These are phyloP conservation scores for Stercorarius parasiticus DNA, from an alignment of 2,113 vertebrate species.

Conservation along the genomic window DNA sequence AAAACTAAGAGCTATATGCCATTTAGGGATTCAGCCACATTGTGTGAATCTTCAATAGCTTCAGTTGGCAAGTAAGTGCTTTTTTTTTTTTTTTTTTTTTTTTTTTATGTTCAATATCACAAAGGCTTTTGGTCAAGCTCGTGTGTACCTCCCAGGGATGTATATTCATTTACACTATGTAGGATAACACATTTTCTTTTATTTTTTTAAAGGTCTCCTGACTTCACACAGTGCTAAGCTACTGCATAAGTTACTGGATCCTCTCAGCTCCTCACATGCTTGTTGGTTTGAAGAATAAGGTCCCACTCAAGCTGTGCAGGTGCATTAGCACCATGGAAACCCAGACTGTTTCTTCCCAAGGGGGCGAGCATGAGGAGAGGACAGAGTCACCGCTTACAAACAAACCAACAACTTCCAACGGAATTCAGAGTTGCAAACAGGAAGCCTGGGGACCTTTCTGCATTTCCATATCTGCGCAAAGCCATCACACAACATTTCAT, in stretches of 20 bases:
- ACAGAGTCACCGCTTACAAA: not conserved
- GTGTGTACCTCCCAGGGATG: not conserved
- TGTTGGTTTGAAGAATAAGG: not conserved
- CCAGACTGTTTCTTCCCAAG: not conserved
- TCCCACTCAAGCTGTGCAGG: not conserved
- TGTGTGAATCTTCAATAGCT: not conserved
- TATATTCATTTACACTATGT: not conserved
- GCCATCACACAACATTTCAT: not conserved
- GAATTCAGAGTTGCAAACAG: not conserved
- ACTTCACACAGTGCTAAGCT: not conserved
- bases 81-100: not conserved
- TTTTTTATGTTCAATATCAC: not conserved
- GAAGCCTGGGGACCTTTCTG: not conserved
- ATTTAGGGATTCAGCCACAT: not conserved
- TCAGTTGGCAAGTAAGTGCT: not conserved
- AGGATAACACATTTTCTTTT: not conserved
- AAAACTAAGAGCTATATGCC: not conserved
- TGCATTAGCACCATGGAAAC: not conserved
- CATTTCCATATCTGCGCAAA: not conserved
- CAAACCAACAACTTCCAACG: not conserved
- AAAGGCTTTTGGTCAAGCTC: not conserved
- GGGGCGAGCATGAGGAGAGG: accelerated
- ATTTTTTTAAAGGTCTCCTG: not conserved
- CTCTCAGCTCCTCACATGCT: not conserved
- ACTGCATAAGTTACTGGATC: not conserved